Base-by-base conservation (phyloP, 2,888 invertebrate species). In the Mylabris sibirica region DNA sequence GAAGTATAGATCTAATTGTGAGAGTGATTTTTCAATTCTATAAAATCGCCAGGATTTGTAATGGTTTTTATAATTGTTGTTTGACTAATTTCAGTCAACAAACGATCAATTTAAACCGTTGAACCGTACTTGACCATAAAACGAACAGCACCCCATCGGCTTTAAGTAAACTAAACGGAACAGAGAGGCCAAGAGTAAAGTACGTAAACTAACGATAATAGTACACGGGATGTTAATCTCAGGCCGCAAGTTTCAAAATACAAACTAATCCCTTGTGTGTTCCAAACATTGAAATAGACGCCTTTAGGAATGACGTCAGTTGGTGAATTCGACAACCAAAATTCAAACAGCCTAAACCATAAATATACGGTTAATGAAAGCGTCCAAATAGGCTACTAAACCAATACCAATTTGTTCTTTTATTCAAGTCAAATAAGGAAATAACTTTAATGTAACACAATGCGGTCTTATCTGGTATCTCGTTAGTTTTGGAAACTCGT, bases 171-270 rank as follows among this genome's bases (percentile, higher is more conserved):
- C 69, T 64, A 60, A 69, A 66, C 62, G 63, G 63, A 64, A 57
- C 20, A 57, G 3, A 61, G 24, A 61, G 41, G 61, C 38, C 63
- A 60, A 59, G 63, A 64, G 35, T 74, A 71, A 75, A 70, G 72
- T 67, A 70, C 69, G 72, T 74, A 70, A 72, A 70, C 72, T 71
- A 73, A 72, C 72, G 73, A 74, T 75, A 74, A 75, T 74, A 73
- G 74, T 73, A 70, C 66, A 66, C 70, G 69, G 67, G 72, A 67
- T 65, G 67, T 41, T 75, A 76, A 77, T 75, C 75, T 70, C 71
- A 67, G 34, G 69, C 76, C 76, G 65, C 76, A 72, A 77, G 74
- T 77, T 77, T 73, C 73, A 73, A 77, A 76, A 77, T 75, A 62
- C 63, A 63, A n/a, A 76, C 62, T 66, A 69, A 68, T 72, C 69